Evolutionary conservation across 2,797 vertebrate genomes (phyloP).

Genomic region (Sebastes nivosus): DNA sequence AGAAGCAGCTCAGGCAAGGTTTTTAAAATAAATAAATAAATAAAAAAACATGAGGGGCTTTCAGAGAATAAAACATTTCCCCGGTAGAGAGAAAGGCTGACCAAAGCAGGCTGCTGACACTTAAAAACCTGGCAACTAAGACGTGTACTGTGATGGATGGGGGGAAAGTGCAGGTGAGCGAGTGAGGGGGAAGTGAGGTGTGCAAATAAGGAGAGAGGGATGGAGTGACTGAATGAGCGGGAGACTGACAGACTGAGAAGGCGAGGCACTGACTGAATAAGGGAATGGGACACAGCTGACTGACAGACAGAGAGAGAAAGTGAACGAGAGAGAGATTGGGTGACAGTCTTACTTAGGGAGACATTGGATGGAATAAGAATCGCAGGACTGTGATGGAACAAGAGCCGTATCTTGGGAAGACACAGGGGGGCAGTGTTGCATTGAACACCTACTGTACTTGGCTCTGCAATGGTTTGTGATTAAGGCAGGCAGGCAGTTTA

Average conservation of each 20-base stretch:
- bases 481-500: neutral
- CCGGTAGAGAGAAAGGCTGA: neutral
- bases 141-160: constrained; percentile 49
- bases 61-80: constrained; percentile 14
- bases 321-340: constrained; percentile 51
- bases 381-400: neutral
- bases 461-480: neutral
- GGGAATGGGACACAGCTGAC: constrained; percentile 62
- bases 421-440: constrained; percentile 73
- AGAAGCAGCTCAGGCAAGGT: neutral
- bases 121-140: constrained; percentile 36
- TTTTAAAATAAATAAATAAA: neutral
- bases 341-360: constrained; percentile 67
- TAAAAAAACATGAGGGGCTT: neutral
- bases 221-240: constrained; percentile 49
- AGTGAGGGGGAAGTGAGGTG: constrained; percentile 53
- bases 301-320: constrained; percentile 53
- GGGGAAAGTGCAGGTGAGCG: constrained; percentile 40
- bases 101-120: constrained; percentile 22
- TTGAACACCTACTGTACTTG: neutral
- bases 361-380: constrained; percentile 40
- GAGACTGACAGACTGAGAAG: constrained; percentile 59
- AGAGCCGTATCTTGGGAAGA: neutral
- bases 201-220: constrained; percentile 61
- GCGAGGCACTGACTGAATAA: constrained; percentile 51